phyloP scores from a whole-genome alignment of 1,140 invertebrate genomes.

The Mamestra configurata region DNA sequence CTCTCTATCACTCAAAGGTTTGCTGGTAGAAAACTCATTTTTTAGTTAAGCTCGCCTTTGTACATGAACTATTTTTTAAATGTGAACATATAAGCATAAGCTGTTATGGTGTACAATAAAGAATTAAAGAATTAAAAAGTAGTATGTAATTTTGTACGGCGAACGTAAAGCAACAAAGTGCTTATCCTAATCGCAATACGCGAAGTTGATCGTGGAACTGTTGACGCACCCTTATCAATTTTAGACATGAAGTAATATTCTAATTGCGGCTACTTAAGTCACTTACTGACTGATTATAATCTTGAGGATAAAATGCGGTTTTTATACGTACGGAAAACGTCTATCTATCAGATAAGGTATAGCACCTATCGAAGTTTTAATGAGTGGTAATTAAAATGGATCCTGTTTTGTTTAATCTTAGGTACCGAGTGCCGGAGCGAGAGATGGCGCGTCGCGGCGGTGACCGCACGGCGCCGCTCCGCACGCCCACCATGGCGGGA shows the following conservation, averaged over 20 bases:
- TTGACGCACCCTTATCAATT: not conserved
- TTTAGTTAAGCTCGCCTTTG: no score
- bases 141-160: no score
- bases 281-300: not conserved
- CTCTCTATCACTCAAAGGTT: no score
- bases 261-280: not conserved
- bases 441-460: conserved; percentile 97
- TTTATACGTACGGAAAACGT: no score
- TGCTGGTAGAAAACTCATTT: no score
- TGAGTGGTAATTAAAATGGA: not conserved
- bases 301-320: not conserved
- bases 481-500: conserved; percentile 99
- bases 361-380: not conserved
- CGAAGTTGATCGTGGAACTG: not conserved
- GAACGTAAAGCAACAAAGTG: no score
- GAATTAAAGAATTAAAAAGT: no score
- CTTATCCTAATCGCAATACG: not conserved
- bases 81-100: no score
- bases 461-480: conserved; percentile 96
- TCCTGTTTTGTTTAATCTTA: conserved; percentile 72
- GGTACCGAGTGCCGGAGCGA: conserved; percentile 98
- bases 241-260: not conserved
- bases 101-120: no score
- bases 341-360: not conserved
- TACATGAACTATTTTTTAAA: no score